Conservation (phyloP, 1,140 invertebrate species). For the Diprion similis region DNA sequence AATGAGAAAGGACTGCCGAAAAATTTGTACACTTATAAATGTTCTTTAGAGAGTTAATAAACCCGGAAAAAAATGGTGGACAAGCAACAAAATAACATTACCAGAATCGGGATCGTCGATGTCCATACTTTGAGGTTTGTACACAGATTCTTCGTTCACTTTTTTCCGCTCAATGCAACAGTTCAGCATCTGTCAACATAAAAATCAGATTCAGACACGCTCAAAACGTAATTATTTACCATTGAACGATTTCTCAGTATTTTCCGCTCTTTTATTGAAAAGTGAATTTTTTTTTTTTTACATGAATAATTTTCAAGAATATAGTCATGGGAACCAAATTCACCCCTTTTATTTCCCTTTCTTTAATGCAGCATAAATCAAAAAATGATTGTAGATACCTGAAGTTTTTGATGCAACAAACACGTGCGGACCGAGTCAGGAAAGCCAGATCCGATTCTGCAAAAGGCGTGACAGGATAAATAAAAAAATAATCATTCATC, state of each 20-base stretch:
- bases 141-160: constrained; percentile 60
- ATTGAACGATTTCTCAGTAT: neutral
- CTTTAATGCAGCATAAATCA: constrained; percentile 9
- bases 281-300: constrained; percentile 8
- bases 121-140: constrained; percentile 43
- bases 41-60: neutral
- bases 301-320: no score
- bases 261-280: neutral
- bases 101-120: constrained; percentile 46
- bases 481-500: no score
- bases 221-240: neutral
- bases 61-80: constrained; percentile 5
- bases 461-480: constrained; percentile 36
- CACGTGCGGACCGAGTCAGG: constrained; percentile 84
- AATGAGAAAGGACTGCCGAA: no score
- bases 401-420: constrained; percentile 93
- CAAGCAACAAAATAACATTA: constrained; percentile 21
- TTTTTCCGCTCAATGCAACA: constrained; percentile 87
- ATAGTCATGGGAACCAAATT: neutral
- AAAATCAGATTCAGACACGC: neutral
- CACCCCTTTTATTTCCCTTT: neutral
- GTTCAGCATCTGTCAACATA: constrained; percentile 84
- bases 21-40: no score
- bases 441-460: constrained; percentile 75
- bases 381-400: constrained; percentile 50